phyloP scores from a whole-genome alignment of 1,140 invertebrate genomes.

The Cherax destructor region DNA sequence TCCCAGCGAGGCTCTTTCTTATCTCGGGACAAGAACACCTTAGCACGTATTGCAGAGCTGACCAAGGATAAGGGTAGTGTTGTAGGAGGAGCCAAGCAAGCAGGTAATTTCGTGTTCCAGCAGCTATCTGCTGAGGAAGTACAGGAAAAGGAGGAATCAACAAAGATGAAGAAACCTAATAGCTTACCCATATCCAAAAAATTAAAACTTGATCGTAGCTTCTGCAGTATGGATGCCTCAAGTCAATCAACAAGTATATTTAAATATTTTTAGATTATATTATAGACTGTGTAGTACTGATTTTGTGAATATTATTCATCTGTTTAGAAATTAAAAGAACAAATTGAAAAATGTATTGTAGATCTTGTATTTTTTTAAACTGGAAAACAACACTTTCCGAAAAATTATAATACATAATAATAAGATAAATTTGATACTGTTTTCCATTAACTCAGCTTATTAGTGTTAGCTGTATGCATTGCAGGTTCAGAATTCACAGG shows the following conservation, averaged over 20 bases:
- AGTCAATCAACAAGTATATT: constrained; percentile 52
- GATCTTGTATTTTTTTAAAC: no score
- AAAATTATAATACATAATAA: no score
- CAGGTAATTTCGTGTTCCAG: constrained; percentile 70
- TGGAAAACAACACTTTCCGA: no score
- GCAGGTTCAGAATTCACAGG: no score
- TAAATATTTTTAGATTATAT: constrained; percentile 20
- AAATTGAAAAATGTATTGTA: no score
- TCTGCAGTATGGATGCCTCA: constrained; percentile 12
- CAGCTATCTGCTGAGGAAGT: constrained; percentile 64
- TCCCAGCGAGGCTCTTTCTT: constrained; percentile 69
- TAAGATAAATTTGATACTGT: no score
- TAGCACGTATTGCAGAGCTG: constrained; percentile 62
- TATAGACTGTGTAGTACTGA: not conserved
- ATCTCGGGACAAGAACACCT: constrained; percentile 54
- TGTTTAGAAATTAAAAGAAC: not conserved
- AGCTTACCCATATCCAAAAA: constrained; percentile 26
- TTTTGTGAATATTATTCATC: not conserved
- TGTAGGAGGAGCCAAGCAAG: constrained; percentile 52
- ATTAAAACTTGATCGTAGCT: constrained; percentile 28
- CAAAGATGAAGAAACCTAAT: not conserved
- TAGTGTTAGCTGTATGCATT: no score
- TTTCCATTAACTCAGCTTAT: no score
- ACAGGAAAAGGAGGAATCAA: constrained; percentile 33
- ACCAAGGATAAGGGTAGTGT: constrained; percentile 61